Percentiles rank a stretch among this genome's conserved stretches.
phyloP scores from a whole-genome alignment of 92 coral and sea anemone genomes.

The Phenganax marumi region DNA sequence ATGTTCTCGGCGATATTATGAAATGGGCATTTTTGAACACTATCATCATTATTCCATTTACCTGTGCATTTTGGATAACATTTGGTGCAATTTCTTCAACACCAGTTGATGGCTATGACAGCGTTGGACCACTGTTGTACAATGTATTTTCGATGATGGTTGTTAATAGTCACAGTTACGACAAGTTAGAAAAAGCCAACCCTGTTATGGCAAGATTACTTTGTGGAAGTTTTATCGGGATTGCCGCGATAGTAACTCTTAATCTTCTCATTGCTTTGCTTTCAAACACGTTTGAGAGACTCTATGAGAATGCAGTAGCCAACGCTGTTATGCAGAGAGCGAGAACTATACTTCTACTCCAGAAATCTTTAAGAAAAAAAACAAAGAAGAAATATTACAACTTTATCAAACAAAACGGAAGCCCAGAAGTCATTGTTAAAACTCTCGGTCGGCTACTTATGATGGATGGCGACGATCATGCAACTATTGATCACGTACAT shows the following conservation, averaged over 20 bases:
- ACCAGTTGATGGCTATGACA: slow-evolving; percentile 63
- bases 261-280: slow-evolving; percentile 70
- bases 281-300: slow-evolving; percentile 70
- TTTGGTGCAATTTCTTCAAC: slow-evolving; percentile 52
- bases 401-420: slow-evolving; percentile 56
- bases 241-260: slow-evolving; percentile 60
- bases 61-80: slow-evolving; percentile 66
- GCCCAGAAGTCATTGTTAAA: slow-evolving; percentile 60
- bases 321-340: slow-evolving; percentile 73
- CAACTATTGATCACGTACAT: slow-evolving; percentile 24
- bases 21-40: slow-evolving; percentile 62
- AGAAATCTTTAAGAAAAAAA: slow-evolving; percentile 44
- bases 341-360: slow-evolving; percentile 58
- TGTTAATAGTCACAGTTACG: slow-evolving; percentile 56
- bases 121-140: slow-evolving; percentile 41
- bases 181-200: slow-evolving; percentile 39
- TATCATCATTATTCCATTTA: slow-evolving; percentile 60
- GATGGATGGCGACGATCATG: slow-evolving; percentile 25
- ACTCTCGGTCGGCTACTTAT: slow-evolving; percentile 18
- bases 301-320: slow-evolving; percentile 68
- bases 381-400: slow-evolving; percentile 52
- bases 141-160: slow-evolving; percentile 60
- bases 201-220: slow-evolving; percentile 63
- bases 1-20: slow-evolving; percentile 56
- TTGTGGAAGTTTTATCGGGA: slow-evolving; percentile 54